These are phyloP conservation scores for Zaprionus obscuricornis DNA, from an alignment of 2,888 invertebrate genomes.

Conservation along the genomic window DNA sequence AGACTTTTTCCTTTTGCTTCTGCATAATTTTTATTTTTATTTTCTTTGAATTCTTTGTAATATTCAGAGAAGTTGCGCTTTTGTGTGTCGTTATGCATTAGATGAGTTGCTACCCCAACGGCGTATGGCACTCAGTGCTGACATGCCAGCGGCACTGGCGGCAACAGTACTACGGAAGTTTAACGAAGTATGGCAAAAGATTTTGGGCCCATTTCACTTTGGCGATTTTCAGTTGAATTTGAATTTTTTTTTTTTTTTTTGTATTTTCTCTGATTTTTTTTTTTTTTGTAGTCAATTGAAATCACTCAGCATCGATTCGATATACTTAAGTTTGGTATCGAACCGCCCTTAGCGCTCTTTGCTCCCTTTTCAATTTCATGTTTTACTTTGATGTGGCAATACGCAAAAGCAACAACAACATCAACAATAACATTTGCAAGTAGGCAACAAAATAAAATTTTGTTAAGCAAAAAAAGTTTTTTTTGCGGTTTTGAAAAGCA, in stretches of 20 bases:
- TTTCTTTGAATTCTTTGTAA: conserved; percentile 22
- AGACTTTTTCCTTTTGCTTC: conserved; percentile 44
- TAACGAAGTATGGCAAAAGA: conserved; percentile 2
- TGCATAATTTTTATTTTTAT: conserved; percentile 59
- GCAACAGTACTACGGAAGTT: no score
- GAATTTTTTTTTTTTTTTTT: conserved; percentile 78
- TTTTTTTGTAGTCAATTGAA: conserved; percentile 77
- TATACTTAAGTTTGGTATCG: no score
- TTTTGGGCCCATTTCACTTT: conserved; percentile 1
- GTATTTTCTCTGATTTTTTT: conserved; percentile 62
- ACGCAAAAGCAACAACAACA: conserved; percentile 16
- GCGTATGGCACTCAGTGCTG: no score
- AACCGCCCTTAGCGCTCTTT: conserved; percentile 66
- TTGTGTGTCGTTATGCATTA: conserved; percentile 66
- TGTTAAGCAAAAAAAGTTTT: conserved; percentile 58
- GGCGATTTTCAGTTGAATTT: conserved; percentile 19
- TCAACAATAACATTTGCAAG: not conserved
- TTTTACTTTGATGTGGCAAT: conserved; percentile 71
- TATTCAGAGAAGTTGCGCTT: conserved; percentile 67
- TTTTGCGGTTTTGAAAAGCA: conserved; percentile 61
- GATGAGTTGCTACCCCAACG: not conserved
- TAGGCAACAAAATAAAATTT: conserved; percentile 40
- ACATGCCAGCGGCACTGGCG: no score
- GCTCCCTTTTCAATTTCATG: conserved; percentile 63
- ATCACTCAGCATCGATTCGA: conserved; percentile 67